Conservation (phyloP, 1,140 invertebrate genomes). For the Theocolax elegans region DNA sequence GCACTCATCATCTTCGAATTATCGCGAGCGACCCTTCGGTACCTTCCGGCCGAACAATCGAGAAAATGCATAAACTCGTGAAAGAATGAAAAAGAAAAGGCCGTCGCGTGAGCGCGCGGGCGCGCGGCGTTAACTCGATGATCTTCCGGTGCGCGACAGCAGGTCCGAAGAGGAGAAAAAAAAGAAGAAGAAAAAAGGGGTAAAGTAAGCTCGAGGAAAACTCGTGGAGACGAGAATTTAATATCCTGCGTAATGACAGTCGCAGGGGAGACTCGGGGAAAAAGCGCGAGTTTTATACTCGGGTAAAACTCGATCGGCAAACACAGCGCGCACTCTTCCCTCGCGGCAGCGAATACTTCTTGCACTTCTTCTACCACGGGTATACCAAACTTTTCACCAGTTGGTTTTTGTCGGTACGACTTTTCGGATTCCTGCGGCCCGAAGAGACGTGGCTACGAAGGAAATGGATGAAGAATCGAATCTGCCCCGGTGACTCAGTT, state of each 20-base stretch:
- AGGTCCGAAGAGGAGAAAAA: not conserved
- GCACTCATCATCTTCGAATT: not conserved
- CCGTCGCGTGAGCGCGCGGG: not conserved
- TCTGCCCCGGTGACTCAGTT: slow-evolving; percentile 22
- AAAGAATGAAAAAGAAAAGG: not conserved
- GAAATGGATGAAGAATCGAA: slow-evolving; percentile 13
- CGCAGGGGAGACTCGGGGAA: not conserved
- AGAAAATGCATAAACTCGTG: slow-evolving; percentile 20
- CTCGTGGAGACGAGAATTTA: slow-evolving; percentile 26
- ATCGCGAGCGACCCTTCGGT: not conserved
- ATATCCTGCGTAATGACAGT: slow-evolving; percentile 34
- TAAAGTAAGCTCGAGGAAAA: not conserved
- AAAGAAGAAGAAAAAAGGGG: not conserved
- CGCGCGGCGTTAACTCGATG: slow-evolving; percentile 1
- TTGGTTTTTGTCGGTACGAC: slow-evolving; percentile 10
- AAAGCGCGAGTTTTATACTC: slow-evolving; percentile 26
- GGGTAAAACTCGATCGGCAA: slow-evolving; percentile 27
- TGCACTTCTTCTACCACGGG: not conserved
- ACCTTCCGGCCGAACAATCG: not conserved
- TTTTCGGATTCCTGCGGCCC: slow-evolving; percentile 1
- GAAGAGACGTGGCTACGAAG: not conserved
- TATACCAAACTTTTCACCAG: no score
- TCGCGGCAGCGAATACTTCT: not conserved
- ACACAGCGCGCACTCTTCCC: not conserved
- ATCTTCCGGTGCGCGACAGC: not conserved